phyloP scores from a whole-genome alignment of 2,113 vertebrate genomes.

The Hemicordylus capensis region DNA sequence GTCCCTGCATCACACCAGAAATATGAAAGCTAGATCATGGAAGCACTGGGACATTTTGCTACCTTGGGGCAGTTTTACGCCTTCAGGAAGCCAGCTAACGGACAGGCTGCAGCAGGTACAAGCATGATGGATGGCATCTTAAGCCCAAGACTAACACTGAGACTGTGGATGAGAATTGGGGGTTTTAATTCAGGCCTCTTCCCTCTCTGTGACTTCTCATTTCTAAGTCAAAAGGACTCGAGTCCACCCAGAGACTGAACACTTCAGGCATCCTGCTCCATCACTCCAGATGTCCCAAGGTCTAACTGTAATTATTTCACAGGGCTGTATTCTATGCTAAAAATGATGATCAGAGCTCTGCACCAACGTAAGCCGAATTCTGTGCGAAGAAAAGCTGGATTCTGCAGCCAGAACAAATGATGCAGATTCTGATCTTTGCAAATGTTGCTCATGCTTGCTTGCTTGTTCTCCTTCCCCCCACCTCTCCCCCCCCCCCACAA shows the following conservation, averaged over 20 bases:
- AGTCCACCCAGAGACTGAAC: neutral
- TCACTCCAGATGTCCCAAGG: neutral
- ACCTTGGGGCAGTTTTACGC: neutral
- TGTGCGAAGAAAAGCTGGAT: neutral
- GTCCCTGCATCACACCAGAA: no score
- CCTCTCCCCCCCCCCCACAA: no score
- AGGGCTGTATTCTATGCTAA: neutral
- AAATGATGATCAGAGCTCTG: neutral
- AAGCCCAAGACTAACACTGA: neutral
- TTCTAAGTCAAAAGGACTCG: neutral
- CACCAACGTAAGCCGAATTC: neutral
- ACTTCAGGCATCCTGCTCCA: neutral
- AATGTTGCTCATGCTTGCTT: neutral
- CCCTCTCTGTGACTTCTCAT: neutral
- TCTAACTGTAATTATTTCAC: neutral
- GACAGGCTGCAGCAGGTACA: neutral
- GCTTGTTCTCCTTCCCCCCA: neutral
- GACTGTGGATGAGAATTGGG: neutral
- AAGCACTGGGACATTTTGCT: neutral
- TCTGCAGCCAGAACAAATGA: neutral
- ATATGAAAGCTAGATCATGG: neutral
- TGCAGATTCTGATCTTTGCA: neutral
- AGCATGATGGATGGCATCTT: neutral
- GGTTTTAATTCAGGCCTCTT: neutral
- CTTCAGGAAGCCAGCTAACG: neutral